Evolutionary conservation across 92 coral and sea anemone genomes (phyloP), one percentile per base, ranked within the genome.

Genomic region (Virgularia gustaviana): DNA sequence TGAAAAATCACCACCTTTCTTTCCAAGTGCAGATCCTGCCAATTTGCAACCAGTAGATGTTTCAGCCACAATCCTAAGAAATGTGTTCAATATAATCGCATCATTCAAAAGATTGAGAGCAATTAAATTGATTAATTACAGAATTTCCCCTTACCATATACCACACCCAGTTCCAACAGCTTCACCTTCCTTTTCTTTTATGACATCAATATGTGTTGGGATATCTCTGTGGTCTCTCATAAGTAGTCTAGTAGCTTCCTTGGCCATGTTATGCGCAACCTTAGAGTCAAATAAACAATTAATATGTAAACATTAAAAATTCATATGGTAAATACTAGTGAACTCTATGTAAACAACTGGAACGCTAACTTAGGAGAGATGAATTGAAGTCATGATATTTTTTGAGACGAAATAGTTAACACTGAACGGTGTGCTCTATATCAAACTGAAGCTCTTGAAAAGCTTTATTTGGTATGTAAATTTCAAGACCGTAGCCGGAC

Each of bases 221-320:
- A 81, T 81, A 72, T 86, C 89, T 22, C 80, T 84, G 60, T 70
- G 83, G 18, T 62, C 51, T 36, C 77, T 79, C 76, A 75, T 81
- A 19, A 91, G 35, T 56, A 91, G 77, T 65, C 78, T 78, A 33
- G 82, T 73, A 25, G 97, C 97, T 36, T 88, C 97, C 59, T 87
- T 78, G 22, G 97, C 86, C 97, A 91, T 91, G 9, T 79, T 80
- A 65, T 91, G 95, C 0, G 97, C 97, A 57, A 88, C 77, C 97
- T 91, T 67, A 56, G 43, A 29, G 32, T 30, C 37, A 35, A 64
- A 11, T 7, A 31, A 63, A 60, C 28, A 58, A 19, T 27, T 16
- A 6, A 27, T 24, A 51, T 66, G 32, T 20, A 31, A 65, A 2
- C 31, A 20, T 22, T 6, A 11, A 32, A 42, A 11, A 63, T 6